These are phyloP conservation scores for Phylloscopus whistleri DNA, from an alignment of 2,113 vertebrate species.

Conservation along the genomic window DNA sequence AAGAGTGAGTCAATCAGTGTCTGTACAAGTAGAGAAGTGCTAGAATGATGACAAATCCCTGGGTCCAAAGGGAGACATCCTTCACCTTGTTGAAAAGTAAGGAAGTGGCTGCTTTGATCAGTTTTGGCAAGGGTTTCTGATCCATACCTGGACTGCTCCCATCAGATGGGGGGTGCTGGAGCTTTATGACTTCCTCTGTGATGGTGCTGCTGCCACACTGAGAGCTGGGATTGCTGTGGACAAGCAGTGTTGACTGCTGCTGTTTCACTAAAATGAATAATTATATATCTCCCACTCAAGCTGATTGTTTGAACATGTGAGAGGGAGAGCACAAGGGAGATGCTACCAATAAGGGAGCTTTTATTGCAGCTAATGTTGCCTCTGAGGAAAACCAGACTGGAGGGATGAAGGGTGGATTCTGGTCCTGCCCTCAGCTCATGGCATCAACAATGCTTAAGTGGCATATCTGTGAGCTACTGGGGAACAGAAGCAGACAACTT, in stretches of 20 bases:
- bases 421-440: background rate
- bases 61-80: slow-evolving; percentile 6
- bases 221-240: background rate
- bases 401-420: background rate
- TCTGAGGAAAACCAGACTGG: background rate
- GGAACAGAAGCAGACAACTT: background rate
- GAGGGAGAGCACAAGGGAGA: background rate
- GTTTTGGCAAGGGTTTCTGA: background rate
- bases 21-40: background rate
- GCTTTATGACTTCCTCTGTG: background rate
- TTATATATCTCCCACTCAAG: slow-evolving; percentile 5
- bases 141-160: background rate
- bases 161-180: background rate
- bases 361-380: background rate
- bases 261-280: slow-evolving; percentile 36
- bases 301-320: slow-evolving; percentile 11
- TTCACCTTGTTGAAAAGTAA: background rate
- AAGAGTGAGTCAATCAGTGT: background rate
- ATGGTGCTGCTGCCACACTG: background rate
- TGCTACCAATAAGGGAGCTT: background rate
- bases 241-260: background rate
- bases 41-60: slow-evolving; percentile 5
- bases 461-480: background rate
- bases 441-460: background rate
- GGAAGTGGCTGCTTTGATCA: background rate